phyloP scores from a whole-genome alignment of 2,888 invertebrate species.

The Luperina nickerlii region DNA sequence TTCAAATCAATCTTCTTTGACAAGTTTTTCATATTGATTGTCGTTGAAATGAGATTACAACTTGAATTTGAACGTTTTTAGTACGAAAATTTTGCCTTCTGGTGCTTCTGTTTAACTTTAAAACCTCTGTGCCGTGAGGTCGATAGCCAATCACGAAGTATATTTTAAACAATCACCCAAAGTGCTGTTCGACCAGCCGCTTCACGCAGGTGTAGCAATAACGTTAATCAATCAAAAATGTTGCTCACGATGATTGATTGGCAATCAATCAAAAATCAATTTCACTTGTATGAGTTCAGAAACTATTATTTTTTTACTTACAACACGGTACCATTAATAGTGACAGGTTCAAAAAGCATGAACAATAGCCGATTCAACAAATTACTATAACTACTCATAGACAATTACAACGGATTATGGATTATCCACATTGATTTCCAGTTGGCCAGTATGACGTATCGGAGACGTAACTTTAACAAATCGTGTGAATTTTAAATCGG shows the following conservation, averaged over 20 bases:
- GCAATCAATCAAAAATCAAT: constrained; percentile 48
- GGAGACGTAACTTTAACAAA: not conserved
- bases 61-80: not conserved
- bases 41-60: too few species aligned
- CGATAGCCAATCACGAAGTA: constrained; percentile 27
- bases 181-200: constrained; percentile 20
- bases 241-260: constrained; percentile 47
- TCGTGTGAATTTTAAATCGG: not conserved
- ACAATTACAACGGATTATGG: not conserved
- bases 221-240: constrained; percentile 48
- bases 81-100: not conserved
- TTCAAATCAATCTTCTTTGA: too few species aligned
- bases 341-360: not conserved
- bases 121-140: not conserved
- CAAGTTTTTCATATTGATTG: too few species aligned
- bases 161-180: constrained; percentile 47
- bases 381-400: not conserved
- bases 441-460: not conserved
- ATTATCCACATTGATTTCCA: not conserved
- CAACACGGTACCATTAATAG: not conserved
- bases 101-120: not conserved
- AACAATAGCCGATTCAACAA: not conserved
- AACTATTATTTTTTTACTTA: constrained; percentile 8
- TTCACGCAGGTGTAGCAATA: constrained; percentile 44
- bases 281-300: constrained; percentile 17